Conservation (phyloP, 2,888 invertebrate species). For the Drosophila meridionalis region DNA sequence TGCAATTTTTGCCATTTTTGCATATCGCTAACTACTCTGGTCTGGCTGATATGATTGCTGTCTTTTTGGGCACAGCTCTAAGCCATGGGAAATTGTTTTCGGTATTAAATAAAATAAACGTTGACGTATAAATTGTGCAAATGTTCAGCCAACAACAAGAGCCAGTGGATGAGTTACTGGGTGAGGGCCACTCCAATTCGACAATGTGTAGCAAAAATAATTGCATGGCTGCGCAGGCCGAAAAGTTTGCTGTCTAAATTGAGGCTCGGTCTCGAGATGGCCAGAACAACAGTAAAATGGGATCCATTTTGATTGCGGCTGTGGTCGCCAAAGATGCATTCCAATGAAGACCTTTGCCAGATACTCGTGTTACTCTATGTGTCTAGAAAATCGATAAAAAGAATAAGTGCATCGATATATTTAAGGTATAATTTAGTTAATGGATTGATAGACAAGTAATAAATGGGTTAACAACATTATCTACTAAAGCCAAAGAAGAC, state of each 20-base stretch:
- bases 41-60: conserved; percentile 13
- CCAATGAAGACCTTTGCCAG: not conserved
- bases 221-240: conserved; percentile 63
- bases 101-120: conserved; percentile 78
- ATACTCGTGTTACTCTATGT: not conserved
- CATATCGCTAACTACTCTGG: conserved; percentile 51
- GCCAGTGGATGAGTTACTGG: conserved; percentile 3
- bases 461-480: not conserved
- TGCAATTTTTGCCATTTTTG: conserved; percentile 62
- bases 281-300: conserved; percentile 15
- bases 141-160: conserved; percentile 71
- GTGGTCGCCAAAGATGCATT: conserved; percentile 4
- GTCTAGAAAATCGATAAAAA: not conserved
- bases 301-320: conserved; percentile 35
- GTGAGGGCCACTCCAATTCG: conserved; percentile 43
- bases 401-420: not conserved
- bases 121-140: conserved; percentile 76
- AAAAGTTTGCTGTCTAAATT: conserved; percentile 56
- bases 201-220: conserved; percentile 68
- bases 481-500: no score
- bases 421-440: not conserved
- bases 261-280: conserved; percentile 26
- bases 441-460: not conserved
- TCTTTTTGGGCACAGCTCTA: conserved; percentile 41
- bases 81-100: conserved; percentile 75